phyloP scores from a whole-genome alignment of 2,888 invertebrate genomes.

The Siphlonurus alternatus region DNA sequence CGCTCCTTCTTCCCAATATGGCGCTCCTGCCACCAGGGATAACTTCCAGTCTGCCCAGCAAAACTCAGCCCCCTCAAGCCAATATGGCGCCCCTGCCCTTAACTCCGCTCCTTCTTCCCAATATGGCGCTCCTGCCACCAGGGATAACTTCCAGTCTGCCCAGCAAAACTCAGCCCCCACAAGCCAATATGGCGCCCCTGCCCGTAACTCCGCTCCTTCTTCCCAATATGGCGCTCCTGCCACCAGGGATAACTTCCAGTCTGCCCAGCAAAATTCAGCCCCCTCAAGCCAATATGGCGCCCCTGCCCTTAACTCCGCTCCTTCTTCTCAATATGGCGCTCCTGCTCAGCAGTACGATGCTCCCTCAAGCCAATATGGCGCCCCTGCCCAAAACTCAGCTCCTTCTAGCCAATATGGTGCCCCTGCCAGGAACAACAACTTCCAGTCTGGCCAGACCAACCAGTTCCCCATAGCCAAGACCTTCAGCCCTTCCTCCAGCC shows the following conservation, averaged over 20 bases:
- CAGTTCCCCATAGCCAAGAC: not conserved
- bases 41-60: no score
- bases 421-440: conserved; percentile 4
- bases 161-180: not conserved
- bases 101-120: not conserved
- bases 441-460: not conserved
- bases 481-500: conserved; percentile 4
- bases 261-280: no score
- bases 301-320: conserved; percentile 15
- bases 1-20: conserved; percentile 8
- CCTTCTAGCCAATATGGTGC: conserved; percentile 12
- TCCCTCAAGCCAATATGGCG: conserved; percentile 12
- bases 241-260: not conserved
- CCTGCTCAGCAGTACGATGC: conserved; percentile 5
- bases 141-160: no score
- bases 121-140: not conserved
- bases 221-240: conserved; percentile 9
- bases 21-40: conserved; percentile 5
- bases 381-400: conserved; percentile 7
- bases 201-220: conserved; percentile 4
- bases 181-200: not conserved
- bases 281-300: conserved; percentile 8
- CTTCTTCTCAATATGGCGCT: conserved; percentile 15
- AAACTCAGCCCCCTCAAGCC: conserved; percentile 4
- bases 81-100: conserved; percentile 8